Evolutionary conservation across 30 jellyfish, hydroid and myxozoan species (phyloP).

Genomic region (Turritopsis dohrnii): DNA sequence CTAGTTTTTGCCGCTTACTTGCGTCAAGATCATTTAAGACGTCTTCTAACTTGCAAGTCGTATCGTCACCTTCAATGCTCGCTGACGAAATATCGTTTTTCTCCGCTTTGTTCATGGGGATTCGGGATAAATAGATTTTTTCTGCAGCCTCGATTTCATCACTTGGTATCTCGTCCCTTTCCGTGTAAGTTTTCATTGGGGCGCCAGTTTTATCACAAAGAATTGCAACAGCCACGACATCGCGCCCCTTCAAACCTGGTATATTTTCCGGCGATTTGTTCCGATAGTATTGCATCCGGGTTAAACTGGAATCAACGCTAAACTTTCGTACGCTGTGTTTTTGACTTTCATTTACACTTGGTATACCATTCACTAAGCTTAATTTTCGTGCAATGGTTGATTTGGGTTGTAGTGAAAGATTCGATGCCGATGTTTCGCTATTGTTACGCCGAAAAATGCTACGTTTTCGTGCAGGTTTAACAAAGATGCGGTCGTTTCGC

Average conservation of each 20-base stretch:
- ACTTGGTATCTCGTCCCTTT: constrained; percentile 23
- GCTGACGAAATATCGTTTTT: background rate
- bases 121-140: constrained; percentile 23
- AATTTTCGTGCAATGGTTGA: constrained; percentile 30
- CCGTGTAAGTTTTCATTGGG: constrained; percentile 34
- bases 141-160: constrained; percentile 40
- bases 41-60: background rate
- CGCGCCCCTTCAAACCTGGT: constrained; percentile 30
- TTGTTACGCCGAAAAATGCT: constrained; percentile 29
- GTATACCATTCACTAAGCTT: constrained; percentile 37
- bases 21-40: constrained; percentile 20
- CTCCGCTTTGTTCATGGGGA: constrained; percentile 17
- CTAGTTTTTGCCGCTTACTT: constrained; percentile 9
- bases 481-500: background rate
- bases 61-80: background rate
- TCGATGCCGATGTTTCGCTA: background rate
- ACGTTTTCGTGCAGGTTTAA: constrained; percentile 3
- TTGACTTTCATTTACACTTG: background rate
- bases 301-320: constrained; percentile 1
- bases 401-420: constrained; percentile 8
- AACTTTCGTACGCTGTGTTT: background rate
- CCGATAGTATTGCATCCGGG: background rate
- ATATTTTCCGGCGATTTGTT: background rate
- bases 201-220: constrained; percentile 24
- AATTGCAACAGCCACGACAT: constrained; percentile 40